A percentile compares a stretch with the other conserved stretches of the same genome.
phyloP scores from a whole-genome alignment of 2,888 invertebrate genomes.

The Drosophila pseudotalamancana region DNA sequence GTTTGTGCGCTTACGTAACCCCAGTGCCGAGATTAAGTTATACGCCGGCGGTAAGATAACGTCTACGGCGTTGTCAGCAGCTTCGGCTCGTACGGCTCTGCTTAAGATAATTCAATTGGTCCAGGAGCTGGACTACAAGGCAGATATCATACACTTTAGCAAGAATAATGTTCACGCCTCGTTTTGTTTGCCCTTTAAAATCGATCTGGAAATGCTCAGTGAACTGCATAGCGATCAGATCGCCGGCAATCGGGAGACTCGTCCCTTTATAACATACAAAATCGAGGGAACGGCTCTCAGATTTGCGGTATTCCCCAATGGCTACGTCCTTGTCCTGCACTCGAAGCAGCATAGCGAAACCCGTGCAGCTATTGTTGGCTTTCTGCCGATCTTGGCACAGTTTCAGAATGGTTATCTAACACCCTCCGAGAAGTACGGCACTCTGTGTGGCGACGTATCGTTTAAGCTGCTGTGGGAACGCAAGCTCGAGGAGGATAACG shows the following conservation, averaged over 20 bases:
- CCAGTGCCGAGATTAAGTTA: conserved; percentile 44
- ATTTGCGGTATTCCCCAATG: conserved; percentile 60
- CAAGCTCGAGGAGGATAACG: conserved; percentile 54
- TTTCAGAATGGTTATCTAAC: conserved; percentile 50
- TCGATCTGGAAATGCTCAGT: conserved; percentile 42
- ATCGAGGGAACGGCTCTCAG: conserved; percentile 25
- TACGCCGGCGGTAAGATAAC: conserved; percentile 44
- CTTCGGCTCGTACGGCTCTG: conserved; percentile 34
- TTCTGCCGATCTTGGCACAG: conserved; percentile 55
- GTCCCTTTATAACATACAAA: conserved; percentile 59
- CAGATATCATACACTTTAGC: conserved; percentile 31
- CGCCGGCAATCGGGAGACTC: conserved; percentile 19
- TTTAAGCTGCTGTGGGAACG: conserved; percentile 64
- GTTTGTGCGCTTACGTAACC: conserved; percentile 33
- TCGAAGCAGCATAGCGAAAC: conserved; percentile 52
- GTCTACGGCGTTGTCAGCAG: conserved; percentile 37
- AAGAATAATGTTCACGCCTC: conserved; percentile 58
- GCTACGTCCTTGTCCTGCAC: conserved; percentile 55
- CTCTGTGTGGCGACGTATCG: conserved; percentile 42
- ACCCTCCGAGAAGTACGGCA: conserved; percentile 31
- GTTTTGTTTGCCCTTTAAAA: conserved; percentile 60
- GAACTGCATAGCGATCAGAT: conserved; percentile 31
- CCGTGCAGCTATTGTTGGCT: conserved; percentile 39
- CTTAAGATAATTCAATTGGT: conserved; percentile 45
- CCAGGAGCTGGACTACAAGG: conserved; percentile 51